These are phyloP conservation scores for Anser cygnoides DNA, from an alignment of 2,113 vertebrate species.

Conservation along the genomic window DNA sequence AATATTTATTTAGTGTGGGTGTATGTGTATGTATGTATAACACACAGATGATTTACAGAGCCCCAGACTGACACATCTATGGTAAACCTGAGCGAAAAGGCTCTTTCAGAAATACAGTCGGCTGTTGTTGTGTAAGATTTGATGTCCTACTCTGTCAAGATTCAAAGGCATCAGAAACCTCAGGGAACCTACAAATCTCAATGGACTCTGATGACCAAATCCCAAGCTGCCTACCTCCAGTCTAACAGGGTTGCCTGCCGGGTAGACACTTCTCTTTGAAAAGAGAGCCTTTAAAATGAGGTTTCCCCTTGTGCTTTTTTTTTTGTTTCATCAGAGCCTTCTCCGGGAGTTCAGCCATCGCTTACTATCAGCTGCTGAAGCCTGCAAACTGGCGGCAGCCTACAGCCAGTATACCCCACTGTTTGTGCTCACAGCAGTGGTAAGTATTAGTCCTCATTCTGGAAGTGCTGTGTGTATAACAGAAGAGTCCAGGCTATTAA, in stretches of 20 bases:
- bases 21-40: neutral
- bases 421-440: slow-evolving; percentile 90
- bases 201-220: neutral
- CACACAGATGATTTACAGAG: neutral
- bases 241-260: neutral
- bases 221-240: neutral
- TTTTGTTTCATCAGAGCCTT: slow-evolving; percentile 69
- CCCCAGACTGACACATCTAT: fast-evolving
- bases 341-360: slow-evolving; percentile 81
- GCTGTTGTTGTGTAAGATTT: neutral
- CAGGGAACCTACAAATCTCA: neutral
- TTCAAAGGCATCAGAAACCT: neutral
- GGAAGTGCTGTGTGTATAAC: neutral
- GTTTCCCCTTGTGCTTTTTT: neutral
- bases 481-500: neutral
- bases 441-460: slow-evolving; percentile 60
- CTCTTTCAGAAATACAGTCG: neutral
- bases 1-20: neutral
- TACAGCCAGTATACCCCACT: slow-evolving; percentile 90
- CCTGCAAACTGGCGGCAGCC: slow-evolving; percentile 87
- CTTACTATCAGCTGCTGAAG: slow-evolving; percentile 88
- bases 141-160: neutral
- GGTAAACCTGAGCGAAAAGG: neutral
- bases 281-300: neutral
- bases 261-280: neutral